phyloP scores from a whole-genome alignment of 2,797 vertebrate species.

The Acipenser oxyrinchus region DNA sequence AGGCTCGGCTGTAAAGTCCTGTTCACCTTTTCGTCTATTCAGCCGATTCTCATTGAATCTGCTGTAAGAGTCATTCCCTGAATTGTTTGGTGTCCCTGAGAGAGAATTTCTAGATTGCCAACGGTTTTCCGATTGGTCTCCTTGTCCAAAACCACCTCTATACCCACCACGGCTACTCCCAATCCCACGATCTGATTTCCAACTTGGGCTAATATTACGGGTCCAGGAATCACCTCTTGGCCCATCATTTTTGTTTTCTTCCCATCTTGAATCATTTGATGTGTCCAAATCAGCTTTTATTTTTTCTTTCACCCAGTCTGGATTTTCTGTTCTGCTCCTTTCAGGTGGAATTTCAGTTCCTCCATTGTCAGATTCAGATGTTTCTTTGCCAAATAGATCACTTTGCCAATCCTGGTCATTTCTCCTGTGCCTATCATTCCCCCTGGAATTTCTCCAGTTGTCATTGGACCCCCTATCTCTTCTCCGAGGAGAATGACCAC shows the following conservation, averaged over 20 bases:
- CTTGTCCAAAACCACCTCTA: conserved; percentile 59
- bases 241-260: conserved; percentile 57
- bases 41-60: conserved; percentile 77
- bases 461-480: conserved; percentile 68
- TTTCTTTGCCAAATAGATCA: conserved; percentile 59
- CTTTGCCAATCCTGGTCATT: conserved; percentile 56
- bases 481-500: conserved; percentile 70
- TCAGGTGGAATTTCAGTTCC: conserved; percentile 59
- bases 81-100: conserved; percentile 77
- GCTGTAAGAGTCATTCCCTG: conserved; percentile 72
- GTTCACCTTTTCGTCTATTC: conserved; percentile 69
- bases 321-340: conserved; percentile 67
- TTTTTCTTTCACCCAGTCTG: conserved; percentile 84
- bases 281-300: conserved; percentile 56
- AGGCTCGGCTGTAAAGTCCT: conserved; percentile 60
- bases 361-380: conserved; percentile 51
- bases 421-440: conserved; percentile 63
- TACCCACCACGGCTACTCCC: conserved; percentile 56
- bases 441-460: conserved; percentile 66
- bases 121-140: conserved; percentile 68
- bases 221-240: conserved; percentile 65
- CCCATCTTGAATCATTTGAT: conserved; percentile 49
- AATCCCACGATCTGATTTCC: conserved; percentile 62
- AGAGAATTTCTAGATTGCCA: conserved; percentile 78
- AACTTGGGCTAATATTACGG: conserved; percentile 56